A percentile compares a stretch with the other conserved stretches of the same genome.
Evolutionary conservation across 1,140 invertebrate genomes (phyloP).

Genomic region (Branchinecta lynchi): DNA sequence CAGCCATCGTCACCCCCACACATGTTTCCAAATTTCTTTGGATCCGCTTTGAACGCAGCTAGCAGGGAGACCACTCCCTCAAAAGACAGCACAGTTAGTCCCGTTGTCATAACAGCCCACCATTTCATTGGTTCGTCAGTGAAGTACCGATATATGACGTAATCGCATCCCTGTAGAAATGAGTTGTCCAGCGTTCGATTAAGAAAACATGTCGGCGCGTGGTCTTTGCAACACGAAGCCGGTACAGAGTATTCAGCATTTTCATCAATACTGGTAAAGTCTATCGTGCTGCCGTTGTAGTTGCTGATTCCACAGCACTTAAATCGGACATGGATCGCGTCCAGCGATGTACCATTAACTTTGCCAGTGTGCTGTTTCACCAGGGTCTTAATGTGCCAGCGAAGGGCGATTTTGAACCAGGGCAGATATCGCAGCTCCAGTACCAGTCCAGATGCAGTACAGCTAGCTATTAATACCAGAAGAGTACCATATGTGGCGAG

Average conservation of each 20-base stretch:
- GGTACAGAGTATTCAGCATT: not conserved
- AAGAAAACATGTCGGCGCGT: not conserved
- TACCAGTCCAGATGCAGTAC: not conserved
- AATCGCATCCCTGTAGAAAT: not conserved
- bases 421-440: not conserved
- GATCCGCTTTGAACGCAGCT: too few relatives aligned
- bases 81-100: too few relatives aligned
- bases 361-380: not conserved
- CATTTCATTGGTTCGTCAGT: too few relatives aligned
- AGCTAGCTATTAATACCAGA: not conserved
- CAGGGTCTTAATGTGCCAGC: not conserved
- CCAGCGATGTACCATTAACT: not conserved
- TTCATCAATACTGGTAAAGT: not conserved
- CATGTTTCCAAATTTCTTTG: too few relatives aligned
- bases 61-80: too few relatives aligned
- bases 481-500: not conserved
- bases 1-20: too few relatives aligned
- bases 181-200: not conserved
- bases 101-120: too few relatives aligned
- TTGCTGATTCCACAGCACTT: constrained; percentile 3
- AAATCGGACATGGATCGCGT: not conserved
- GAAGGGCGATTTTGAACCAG: not conserved
- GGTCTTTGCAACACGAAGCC: not conserved
- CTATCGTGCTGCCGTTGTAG: not conserved
- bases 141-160: not conserved